Evolutionary conservation across 2,113 vertebrate species (phyloP), one percentile per base, ranked within the genome.

Genomic region (Lota lota): DNA sequence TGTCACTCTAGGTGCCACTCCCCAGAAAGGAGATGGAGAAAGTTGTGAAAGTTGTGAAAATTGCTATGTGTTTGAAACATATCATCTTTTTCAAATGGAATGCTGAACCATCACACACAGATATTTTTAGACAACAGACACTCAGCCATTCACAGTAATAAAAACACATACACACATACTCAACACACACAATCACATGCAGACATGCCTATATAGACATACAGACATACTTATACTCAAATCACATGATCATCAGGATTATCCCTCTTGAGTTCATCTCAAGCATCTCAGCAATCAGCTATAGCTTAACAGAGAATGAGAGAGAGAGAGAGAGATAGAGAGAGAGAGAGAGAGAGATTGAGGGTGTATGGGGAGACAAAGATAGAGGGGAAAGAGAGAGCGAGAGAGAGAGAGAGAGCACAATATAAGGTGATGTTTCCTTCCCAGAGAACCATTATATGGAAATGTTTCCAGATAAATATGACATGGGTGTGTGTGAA

Each of bases 221-320:
- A 17, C 20, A 17, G 20, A 22, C 12, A 20, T n/a, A 22, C 64
- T 21, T 33, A 65, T 56, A 67, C 59, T 60, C 5, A 69, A 75
- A 72, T 90, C 87, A 86, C 79, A 77, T 87, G 83, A 87, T 72
- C 80, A 50, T 70, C 57, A 40, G 77, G 83, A 89, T 89, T 83
- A 88, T 86, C 81, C 71, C 22, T 47, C 73, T 73, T 74, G 63
- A 81, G 64, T 84, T 87, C 70, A 82, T 77, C 57, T 28, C 2
- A 28, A 68, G 80, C 64, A 75, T 83, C 76, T 68, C 73, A 66
- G 76, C 73, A 82, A 87, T 84, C 81, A 85, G 82, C 79, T 68
- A 68, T 67, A 74, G 70, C 77, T 88, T 83, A 83, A 81, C 64
- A 1, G 72, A 54, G 62, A 62, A 60, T 50, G 72, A 66, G 68